phyloP scores from a whole-genome alignment of 2,888 invertebrate species.

The Oscheius sp. region DNA sequence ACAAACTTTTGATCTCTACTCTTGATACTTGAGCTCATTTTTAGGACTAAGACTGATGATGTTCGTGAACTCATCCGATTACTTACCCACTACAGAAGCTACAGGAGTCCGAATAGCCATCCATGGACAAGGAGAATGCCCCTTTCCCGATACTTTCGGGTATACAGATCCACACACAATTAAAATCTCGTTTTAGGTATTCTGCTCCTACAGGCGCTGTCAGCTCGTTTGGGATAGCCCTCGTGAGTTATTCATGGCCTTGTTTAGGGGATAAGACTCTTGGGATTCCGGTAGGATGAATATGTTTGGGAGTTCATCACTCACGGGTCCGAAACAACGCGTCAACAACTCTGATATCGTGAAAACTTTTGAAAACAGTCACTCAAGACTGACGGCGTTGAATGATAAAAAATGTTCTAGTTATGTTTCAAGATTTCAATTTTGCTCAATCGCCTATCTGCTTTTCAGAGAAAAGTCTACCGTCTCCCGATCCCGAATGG shows the following conservation, averaged over 20 bases:
- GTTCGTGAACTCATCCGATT: conserved; percentile 71
- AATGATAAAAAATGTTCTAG: too few relatives aligned
- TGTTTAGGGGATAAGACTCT: too few relatives aligned
- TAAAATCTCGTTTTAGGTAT: conserved; percentile 37
- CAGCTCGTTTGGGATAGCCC: conserved; percentile 67
- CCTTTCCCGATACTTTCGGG: conserved; percentile 72
- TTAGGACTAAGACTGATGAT: conserved; percentile 70
- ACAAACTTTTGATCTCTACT: background rate
- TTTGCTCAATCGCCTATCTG: background rate
- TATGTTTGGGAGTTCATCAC: too few relatives aligned
- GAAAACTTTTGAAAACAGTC: background rate
- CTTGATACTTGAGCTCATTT: conserved; percentile 11
- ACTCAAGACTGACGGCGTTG: background rate
- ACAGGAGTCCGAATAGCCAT: conserved; percentile 71
- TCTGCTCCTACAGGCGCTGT: conserved; percentile 69
- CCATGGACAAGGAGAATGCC: conserved; percentile 66
- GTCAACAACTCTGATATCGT: background rate
- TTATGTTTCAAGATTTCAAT: too few relatives aligned
- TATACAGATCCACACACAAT: too few relatives aligned
- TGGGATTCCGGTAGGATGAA: too few relatives aligned
- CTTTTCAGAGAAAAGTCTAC: conserved; percentile 61
- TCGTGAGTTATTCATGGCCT: conserved; percentile 46
- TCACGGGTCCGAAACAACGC: too few relatives aligned
- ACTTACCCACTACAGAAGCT: conserved; percentile 72
- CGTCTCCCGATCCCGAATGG: conserved; percentile 53